A percentile compares a stretch with the other conserved stretches of the same genome.
These are phyloP conservation scores for Melangyna quadrimaculata DNA, from an alignment of 2,888 invertebrate species.

Conservation along the genomic window DNA sequence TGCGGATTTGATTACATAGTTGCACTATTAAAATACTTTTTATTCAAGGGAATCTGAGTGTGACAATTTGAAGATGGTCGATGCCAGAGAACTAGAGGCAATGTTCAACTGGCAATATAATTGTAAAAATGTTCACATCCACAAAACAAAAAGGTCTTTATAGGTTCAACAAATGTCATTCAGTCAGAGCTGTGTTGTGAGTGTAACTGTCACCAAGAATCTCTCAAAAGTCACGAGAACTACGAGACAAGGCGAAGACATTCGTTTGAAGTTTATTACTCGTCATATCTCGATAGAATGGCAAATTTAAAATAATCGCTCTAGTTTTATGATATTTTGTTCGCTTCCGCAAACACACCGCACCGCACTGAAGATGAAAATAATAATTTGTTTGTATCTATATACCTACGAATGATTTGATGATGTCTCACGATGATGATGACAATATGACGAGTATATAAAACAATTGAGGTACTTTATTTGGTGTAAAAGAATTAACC, in stretches of 20 bases:
- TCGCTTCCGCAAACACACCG: neutral
- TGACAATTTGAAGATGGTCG: neutral
- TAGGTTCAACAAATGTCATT: slow-evolving; percentile 49
- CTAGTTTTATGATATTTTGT: slow-evolving; percentile 31
- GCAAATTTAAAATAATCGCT: slow-evolving; percentile 34
- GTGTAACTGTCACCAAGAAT: slow-evolving; percentile 34
- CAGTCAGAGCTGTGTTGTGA: neutral
- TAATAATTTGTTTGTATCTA: neutral
- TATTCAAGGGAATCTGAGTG: neutral
- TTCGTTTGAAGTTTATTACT: slow-evolving; percentile 56
- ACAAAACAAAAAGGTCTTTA: neutral
- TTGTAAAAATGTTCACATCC: slow-evolving; percentile 22
- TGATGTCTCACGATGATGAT: too few relatives aligned
- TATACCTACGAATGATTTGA: too few relatives aligned
- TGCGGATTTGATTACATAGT: slow-evolving; percentile 8
- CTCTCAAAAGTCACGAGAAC: slow-evolving; percentile 39
- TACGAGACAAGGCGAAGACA: slow-evolving; percentile 12
- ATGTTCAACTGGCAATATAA: neutral
- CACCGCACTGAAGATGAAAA: neutral
- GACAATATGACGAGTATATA: neutral
- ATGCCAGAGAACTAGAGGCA: neutral
- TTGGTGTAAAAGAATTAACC: too few relatives aligned
- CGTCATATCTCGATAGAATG: slow-evolving; percentile 15
- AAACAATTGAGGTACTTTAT: slow-evolving; percentile 7
- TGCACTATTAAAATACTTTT: slow-evolving; percentile 16